A percentile compares a stretch with the other conserved stretches of the same genome.
phyloP scores from a whole-genome alignment of 2,113 vertebrate genomes.

The Phalacrocorax carbo region DNA sequence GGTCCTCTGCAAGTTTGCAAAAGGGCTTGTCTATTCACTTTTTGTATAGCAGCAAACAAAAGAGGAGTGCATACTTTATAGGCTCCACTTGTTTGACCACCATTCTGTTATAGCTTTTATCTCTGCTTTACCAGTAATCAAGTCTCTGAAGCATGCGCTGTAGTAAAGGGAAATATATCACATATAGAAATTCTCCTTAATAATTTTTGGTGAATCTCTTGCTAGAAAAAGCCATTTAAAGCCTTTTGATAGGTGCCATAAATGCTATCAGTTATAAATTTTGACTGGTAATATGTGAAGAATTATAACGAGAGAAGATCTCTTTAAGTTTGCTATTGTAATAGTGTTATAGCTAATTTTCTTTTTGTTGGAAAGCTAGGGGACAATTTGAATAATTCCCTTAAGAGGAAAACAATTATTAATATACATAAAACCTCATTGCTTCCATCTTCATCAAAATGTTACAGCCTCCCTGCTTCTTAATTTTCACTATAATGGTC shows the following conservation, averaged over 20 bases:
- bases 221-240: slow-evolving; percentile 9
- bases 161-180: neutral
- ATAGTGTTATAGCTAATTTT: neutral
- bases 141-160: slow-evolving; percentile 20
- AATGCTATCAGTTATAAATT: neutral
- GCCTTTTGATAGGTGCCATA: neutral
- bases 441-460: neutral
- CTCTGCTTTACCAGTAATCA: slow-evolving; percentile 65
- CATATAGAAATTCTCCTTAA: neutral
- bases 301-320: neutral
- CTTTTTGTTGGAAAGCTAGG: neutral
- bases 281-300: neutral
- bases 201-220: neutral
- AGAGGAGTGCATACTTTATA: slow-evolving; percentile 71
- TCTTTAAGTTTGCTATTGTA: neutral
- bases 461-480: neutral
- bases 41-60: slow-evolving; percentile 80
- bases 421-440: neutral
- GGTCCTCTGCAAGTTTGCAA: slow-evolving; percentile 72
- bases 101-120: slow-evolving; percentile 71
- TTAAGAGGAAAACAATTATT: neutral
- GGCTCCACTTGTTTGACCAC: slow-evolving; percentile 69
- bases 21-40: slow-evolving; percentile 75
- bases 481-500: neutral
- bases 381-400: neutral